Percentiles rank a stretch among this genome's conserved stretches.
Evolutionary conservation across 2,797 vertebrate genomes (phyloP).

Genomic region (Artibeus lituratus): DNA sequence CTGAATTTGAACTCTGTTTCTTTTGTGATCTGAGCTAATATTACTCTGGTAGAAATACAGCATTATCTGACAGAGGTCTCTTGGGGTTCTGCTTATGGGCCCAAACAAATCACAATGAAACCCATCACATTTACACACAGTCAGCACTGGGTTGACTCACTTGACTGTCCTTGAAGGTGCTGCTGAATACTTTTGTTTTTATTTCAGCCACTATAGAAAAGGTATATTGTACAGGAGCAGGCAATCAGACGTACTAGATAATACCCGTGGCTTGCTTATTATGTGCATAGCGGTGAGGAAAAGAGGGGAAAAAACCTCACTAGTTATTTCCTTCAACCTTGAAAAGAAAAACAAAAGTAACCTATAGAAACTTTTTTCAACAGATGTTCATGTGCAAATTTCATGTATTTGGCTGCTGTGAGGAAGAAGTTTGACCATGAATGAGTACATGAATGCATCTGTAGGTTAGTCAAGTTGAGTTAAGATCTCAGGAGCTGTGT

Average conservation of each 20-base stretch:
- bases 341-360: conserved; percentile 58
- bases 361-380: conserved; percentile 41
- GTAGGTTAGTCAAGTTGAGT: conserved; percentile 52
- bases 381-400: conserved; percentile 34
- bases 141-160: conserved; percentile 9
- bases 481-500: conserved; percentile 65
- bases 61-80: conserved; percentile 27
- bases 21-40: conserved; percentile 55
- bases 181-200: conserved; percentile 69
- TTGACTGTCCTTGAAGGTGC: conserved; percentile 58
- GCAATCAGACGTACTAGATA: conserved; percentile 57
- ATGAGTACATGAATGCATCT: conserved; percentile 43
- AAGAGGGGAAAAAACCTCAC: not conserved
- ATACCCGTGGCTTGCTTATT: conserved; percentile 57
- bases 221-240: not conserved
- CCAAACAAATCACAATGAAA: conserved; percentile 62
- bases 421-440: conserved; percentile 52
- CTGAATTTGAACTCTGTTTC: not conserved
- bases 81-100: conserved; percentile 42
- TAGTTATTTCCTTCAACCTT: conserved; percentile 36
- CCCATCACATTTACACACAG: conserved; percentile 48
- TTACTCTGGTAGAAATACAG: conserved; percentile 49
- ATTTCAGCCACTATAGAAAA: conserved; percentile 46
- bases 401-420: conserved; percentile 27
- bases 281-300: not conserved